Evolutionary conservation across 1,140 invertebrate genomes (phyloP), one percentile per base, ranked within the genome.

Genomic region (Sweltsa coloradensis): DNA sequence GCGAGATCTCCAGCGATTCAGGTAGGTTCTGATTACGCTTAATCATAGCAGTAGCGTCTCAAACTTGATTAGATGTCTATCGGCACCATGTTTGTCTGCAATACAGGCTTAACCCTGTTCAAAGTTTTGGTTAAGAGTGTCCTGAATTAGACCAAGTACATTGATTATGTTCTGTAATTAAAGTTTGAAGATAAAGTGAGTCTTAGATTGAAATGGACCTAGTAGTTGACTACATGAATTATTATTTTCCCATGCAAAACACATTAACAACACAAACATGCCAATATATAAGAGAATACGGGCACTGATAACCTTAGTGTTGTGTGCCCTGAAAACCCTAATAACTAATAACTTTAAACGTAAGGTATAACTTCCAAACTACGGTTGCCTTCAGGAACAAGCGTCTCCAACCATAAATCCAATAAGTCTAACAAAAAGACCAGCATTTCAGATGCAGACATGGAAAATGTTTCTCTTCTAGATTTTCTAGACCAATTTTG

Each of bases 381-480:
- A 49, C n/a, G 26, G n/a, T 52, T 55, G 16, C 43, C 34, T 9
- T 40, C 3, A 3, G 54, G 49, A 24, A 60, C 39, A 9, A 60
- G 23, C n/a, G 50, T 57, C 53, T n/a, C 58, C 58, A 34, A 57
- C 45, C 3, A 53, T 26, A 27, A 57, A 54, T 2, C 29, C 22
- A 26, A 60, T 45, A 46, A 47, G 43, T 23, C 41, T 22, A 22
- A 58, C 11, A 11, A 60, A 49, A 46, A 26, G n/a, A n/a, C 45
- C 23, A 18, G 7, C 52, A 55, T 58, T 48, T 60, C 57, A 18
- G 55, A 49, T 7, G 58, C 53, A 22, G 53, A 58, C 46, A 51
- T 51, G 26, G 50, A 54, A 19, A 51, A 44, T 9, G 45, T 25
- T 14, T 14, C 22, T 21, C 51, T 51, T 42, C 53, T 53, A 47